A percentile compares a stretch with the other conserved stretches of the same genome.
These are phyloP conservation scores for Pogonus chalceus DNA, from an alignment of 1,140 invertebrate species.

Conservation along the genomic window DNA sequence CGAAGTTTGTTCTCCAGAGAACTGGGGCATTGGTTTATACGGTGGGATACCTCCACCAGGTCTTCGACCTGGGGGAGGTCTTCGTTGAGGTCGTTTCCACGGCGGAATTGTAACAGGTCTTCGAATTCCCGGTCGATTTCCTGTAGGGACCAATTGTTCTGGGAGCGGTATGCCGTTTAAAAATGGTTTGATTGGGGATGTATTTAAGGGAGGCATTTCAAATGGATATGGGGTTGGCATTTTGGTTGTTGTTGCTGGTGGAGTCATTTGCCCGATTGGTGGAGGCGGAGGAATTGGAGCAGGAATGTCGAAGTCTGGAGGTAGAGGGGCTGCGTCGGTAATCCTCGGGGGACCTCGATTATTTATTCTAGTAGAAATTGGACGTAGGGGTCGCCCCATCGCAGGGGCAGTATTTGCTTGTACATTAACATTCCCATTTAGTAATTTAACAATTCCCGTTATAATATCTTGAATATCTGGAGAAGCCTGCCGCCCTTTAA, in stretches of 20 bases:
- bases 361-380: slow-evolving; percentile 64
- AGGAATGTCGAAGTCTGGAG: slow-evolving; percentile 54
- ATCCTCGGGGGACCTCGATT: slow-evolving; percentile 78
- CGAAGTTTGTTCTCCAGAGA: slow-evolving; percentile 9
- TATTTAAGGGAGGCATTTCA: slow-evolving; percentile 46
- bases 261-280: slow-evolving; percentile 36
- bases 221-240: slow-evolving; percentile 56
- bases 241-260: slow-evolving; percentile 39
- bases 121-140: slow-evolving; percentile 42
- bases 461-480: slow-evolving; percentile 86
- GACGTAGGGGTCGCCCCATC: slow-evolving; percentile 44
- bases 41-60: slow-evolving; percentile 39
- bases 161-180: slow-evolving; percentile 60
- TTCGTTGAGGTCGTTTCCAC: slow-evolving; percentile 44
- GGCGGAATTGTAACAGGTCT: slow-evolving; percentile 43
- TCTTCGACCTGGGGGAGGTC: slow-evolving; percentile 31
- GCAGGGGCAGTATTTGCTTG: slow-evolving; percentile 53
- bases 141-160: slow-evolving; percentile 58
- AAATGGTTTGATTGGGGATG: slow-evolving; percentile 42
- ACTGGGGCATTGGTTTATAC: slow-evolving; percentile 42
- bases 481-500: slow-evolving; percentile 46
- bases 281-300: slow-evolving; percentile 41
- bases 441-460: slow-evolving; percentile 76
- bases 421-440: slow-evolving; percentile 80
- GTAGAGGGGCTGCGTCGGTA: slow-evolving; percentile 57